Percentiles rank a stretch among this genome's conserved stretches.
These are phyloP conservation scores for Andrena trimmerana DNA, from an alignment of 2,888 invertebrate genomes.

Conservation along the genomic window DNA sequence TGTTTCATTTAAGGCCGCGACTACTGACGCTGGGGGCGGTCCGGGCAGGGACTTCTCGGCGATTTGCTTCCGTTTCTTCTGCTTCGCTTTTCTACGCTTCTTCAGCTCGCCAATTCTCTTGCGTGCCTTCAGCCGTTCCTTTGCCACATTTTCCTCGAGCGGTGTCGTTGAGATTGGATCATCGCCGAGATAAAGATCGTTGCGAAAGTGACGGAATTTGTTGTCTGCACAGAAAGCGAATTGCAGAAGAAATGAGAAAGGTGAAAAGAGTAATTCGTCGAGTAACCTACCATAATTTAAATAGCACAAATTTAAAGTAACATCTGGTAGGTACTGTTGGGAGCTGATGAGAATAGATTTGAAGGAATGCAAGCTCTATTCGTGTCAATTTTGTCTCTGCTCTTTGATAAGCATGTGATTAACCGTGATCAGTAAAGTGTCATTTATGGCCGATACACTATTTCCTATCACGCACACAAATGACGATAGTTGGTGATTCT, in stretches of 20 bases:
- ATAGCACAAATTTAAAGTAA: neutral
- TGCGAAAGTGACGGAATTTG: conserved; percentile 60
- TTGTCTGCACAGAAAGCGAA: conserved; percentile 45
- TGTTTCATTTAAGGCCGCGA: conserved; percentile 77
- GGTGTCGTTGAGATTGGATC: conserved; percentile 63
- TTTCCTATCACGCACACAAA: no score
- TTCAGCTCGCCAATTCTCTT: conserved; percentile 71
- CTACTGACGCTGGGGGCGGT: conserved; percentile 51
- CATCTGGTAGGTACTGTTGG: neutral
- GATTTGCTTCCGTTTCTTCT: conserved; percentile 71
- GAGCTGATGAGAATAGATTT: no score
- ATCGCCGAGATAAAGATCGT: conserved; percentile 73
- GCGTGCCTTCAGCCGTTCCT: conserved; percentile 57
- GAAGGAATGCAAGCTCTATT: no score
- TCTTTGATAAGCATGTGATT: no score
- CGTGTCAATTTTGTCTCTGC: no score
- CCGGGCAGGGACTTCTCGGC: conserved; percentile 66
- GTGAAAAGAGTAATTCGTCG: neutral
- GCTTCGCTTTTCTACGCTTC: conserved; percentile 69
- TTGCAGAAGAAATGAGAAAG: neutral
- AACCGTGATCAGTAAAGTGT: neutral
- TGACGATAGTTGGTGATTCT: no score
- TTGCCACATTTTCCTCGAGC: conserved; percentile 32
- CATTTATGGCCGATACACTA: no score
- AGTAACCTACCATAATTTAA: neutral